These are phyloP conservation scores for Pocillopora verrucosa DNA, from an alignment of 64 coral and sea anemone genomes.

Conservation along the genomic window DNA sequence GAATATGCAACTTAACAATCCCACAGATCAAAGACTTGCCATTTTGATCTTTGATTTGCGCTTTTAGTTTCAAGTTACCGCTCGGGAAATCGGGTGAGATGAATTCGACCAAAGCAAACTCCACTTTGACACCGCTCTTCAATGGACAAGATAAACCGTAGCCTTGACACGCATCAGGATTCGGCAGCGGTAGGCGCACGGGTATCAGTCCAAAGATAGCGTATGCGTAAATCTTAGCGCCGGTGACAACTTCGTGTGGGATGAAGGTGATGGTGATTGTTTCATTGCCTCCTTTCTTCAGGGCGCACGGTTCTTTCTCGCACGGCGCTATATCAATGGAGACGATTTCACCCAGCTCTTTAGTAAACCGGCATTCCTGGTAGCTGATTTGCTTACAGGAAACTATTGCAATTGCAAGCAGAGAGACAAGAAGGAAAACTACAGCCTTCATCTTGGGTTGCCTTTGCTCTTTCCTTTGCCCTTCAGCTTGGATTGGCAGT, in stretches of 20 bases:
- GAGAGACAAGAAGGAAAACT: neutral
- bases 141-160: slow-evolving; percentile 66
- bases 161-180: slow-evolving; percentile 57
- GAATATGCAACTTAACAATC: neutral
- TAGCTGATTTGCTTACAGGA: slow-evolving; percentile 11
- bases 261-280: slow-evolving; percentile 53
- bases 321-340: slow-evolving; percentile 59
- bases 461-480: too few relatives aligned
- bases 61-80: slow-evolving; percentile 32
- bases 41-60: slow-evolving; percentile 66
- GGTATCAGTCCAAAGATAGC: slow-evolving; percentile 55
- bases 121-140: slow-evolving; percentile 44
- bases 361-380: neutral
- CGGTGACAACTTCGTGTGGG: slow-evolving; percentile 59
- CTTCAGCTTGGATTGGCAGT: too few relatives aligned
- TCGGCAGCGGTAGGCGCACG: slow-evolving; percentile 49
- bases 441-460: neutral
- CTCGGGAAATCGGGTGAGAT: slow-evolving; percentile 19
- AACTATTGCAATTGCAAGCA: neutral
- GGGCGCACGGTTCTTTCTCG: slow-evolving; percentile 61
- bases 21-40: slow-evolving; percentile 44
- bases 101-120: slow-evolving; percentile 33
- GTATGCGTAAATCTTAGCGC: slow-evolving; percentile 57
- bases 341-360: slow-evolving; percentile 39
- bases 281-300: slow-evolving; percentile 58